phyloP scores from a whole-genome alignment of 2,888 invertebrate species.

The Stegophylla sp. region DNA sequence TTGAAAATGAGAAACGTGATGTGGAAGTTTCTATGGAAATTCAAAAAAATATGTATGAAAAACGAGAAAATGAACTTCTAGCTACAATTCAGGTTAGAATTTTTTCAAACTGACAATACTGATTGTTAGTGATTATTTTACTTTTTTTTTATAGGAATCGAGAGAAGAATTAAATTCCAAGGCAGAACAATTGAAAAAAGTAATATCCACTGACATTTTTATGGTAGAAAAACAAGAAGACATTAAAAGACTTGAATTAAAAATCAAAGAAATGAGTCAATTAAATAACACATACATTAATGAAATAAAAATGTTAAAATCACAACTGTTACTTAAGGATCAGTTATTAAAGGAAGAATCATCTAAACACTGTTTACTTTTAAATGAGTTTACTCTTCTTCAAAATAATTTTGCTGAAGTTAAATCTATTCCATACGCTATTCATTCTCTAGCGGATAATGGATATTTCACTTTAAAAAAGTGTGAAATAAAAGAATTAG shows the following conservation, averaged over 20 bases:
- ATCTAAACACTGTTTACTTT: not conserved
- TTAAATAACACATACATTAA: conserved; percentile 28
- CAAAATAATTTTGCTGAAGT: conserved; percentile 17
- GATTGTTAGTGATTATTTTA: not conserved
- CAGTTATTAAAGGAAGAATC: not conserved
- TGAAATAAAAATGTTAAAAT: conserved; percentile 46
- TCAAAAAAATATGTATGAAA: conserved; percentile 67
- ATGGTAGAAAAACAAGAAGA: conserved; percentile 44
- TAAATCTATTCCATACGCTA: conserved; percentile 7
- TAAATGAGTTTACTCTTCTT: conserved; percentile 22
- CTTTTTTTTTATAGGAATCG: conserved; percentile 24
- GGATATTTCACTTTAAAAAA: conserved; percentile 29
- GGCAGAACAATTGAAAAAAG: conserved; percentile 39
- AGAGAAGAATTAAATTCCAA: conserved; percentile 33
- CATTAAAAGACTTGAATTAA: conserved; percentile 45
- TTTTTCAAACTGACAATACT: not conserved
- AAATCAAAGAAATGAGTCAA: conserved; percentile 38
- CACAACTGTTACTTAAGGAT: conserved; percentile 45
- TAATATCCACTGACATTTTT: conserved; percentile 13
- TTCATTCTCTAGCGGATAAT: conserved; percentile 26
- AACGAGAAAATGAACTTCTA: conserved; percentile 69
- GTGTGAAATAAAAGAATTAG: conserved; percentile 23
- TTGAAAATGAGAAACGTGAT: conserved; percentile 65
- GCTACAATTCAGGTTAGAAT: conserved; percentile 51
- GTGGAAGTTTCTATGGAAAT: conserved; percentile 69